A percentile compares a stretch with the other conserved stretches of the same genome.
Evolutionary conservation across 2,113 vertebrate species (phyloP).

Genomic region (Tychaedon coryphoeus): DNA sequence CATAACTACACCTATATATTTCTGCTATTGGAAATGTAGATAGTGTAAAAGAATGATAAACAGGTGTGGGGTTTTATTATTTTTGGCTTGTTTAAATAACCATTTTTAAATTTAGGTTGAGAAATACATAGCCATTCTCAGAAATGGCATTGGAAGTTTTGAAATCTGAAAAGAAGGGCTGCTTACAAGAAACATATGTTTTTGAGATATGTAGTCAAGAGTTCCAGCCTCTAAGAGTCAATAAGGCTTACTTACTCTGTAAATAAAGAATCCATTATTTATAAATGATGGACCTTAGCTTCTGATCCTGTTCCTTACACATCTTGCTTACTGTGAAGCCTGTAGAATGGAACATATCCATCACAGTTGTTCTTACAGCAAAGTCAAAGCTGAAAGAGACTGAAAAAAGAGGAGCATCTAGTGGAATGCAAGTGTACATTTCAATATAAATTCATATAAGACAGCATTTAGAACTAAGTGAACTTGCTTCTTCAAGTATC

Average conservation of each 20-base stretch:
- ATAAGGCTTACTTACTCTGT: neutral
- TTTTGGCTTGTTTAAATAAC: neutral
- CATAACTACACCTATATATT: neutral
- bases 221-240: neutral
- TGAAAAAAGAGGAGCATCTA: neutral
- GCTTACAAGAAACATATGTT: neutral
- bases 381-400: neutral
- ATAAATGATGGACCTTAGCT: neutral
- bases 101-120: neutral
- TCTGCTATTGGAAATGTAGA: neutral
- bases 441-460: neutral
- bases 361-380: neutral
- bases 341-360: neutral
- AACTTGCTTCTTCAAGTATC: neutral
- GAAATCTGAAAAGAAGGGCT: neutral
- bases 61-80: no score
- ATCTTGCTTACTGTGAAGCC: neutral
- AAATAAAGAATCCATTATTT: neutral
- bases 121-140: neutral
- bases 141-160: neutral
- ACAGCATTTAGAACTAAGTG: neutral
- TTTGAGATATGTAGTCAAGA: neutral
- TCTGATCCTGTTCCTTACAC: neutral
- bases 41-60: neutral
- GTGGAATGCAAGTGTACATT: neutral